Conservation (phyloP, 2,797 vertebrate genomes). For the Coregonus sp. region DNA sequence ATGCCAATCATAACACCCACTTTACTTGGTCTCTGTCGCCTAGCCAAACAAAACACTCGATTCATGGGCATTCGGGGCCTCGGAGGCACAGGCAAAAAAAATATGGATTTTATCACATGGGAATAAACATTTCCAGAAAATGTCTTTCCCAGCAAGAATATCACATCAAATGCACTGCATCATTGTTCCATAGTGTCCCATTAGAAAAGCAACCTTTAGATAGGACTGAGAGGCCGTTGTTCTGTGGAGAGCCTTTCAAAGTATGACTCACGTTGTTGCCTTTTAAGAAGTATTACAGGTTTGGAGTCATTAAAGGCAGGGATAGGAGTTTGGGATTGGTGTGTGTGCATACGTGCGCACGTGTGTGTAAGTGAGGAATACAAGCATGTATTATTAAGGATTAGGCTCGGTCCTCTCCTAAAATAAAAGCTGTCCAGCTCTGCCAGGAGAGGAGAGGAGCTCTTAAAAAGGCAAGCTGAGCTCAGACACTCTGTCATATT, state of each 20-base stretch:
- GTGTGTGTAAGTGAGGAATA: constrained; percentile 17
- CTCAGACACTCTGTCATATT: constrained; percentile 3
- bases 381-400: constrained; percentile 29
- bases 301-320: constrained; percentile 6
- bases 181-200: constrained; percentile 59
- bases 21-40: constrained; percentile 63
- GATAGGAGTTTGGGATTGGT: constrained; percentile 5
- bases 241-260: constrained; percentile 38
- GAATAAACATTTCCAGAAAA: constrained; percentile 51
- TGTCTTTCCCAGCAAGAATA: constrained; percentile 55
- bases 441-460: constrained; percentile 13
- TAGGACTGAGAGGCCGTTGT: constrained; percentile 62
- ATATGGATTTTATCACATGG: constrained; percentile 56
- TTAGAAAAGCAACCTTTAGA: constrained; percentile 48
- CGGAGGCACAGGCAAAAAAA: constrained; percentile 51
- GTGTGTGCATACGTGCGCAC: constrained; percentile 17
- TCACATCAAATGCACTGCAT: constrained; percentile 54
- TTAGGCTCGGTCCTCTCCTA: constrained; percentile 13
- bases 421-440: constrained; percentile 28
- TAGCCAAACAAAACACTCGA: constrained; percentile 68
- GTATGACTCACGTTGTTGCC: constrained; percentile 38
- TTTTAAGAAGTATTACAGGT: constrained; percentile 37
- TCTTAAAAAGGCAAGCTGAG: neutral
- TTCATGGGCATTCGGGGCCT: constrained; percentile 55
- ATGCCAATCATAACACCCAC: constrained; percentile 74